Evolutionary conservation across 1,140 invertebrate species (phyloP), one percentile per base, ranked within the genome.

Genomic region (Diachasmimorpha longicaudata): DNA sequence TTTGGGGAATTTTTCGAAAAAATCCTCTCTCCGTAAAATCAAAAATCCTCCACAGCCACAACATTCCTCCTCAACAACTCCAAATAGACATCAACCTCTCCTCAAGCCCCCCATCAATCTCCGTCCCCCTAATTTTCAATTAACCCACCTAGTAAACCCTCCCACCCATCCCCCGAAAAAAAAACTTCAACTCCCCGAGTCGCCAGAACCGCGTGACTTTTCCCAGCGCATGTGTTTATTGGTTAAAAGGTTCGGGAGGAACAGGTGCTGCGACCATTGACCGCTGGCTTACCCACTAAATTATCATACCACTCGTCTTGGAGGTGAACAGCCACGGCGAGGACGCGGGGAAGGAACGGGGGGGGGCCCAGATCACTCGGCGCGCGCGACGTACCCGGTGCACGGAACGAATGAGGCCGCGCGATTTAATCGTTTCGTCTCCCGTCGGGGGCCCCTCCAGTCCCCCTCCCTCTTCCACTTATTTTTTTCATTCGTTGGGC

Each of bases 241-340:
- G 19, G 58, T 25, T 63, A 25, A 63, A 25, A 63, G 58, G 31
- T 68, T 68, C 16, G 14, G 66, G 14, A 68, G 66, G 36, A 68
- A 68, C 66, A 68, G 66, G 66, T 68, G 66, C 66, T 63, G 66
- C 66, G 66, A 68, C 66, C 66, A 68, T 68, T 68, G 66, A 68
- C 66, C 66, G 66, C 66, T 39, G 72, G 82, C 79, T 79, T 81
- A 78, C 80, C 81, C 78, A 77, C 77, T 82, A 78, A 84, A 83
- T 84, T 83, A 83, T 84, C 81, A 83, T 83, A 82, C 78, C 77
- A 44, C 70, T 79, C 80, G 78, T 79, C 72, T 68, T 78, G 11
- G 36, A n/a, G 66, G 25, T 36, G 36, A 68, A 68, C 66, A 68
- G 36, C 19, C 23, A 66, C 31, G 4, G 4, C 23, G 31, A 31